Evolutionary conservation across 2,113 vertebrate species (phyloP).

Genomic region (Cranoglanis bouderius): DNA sequence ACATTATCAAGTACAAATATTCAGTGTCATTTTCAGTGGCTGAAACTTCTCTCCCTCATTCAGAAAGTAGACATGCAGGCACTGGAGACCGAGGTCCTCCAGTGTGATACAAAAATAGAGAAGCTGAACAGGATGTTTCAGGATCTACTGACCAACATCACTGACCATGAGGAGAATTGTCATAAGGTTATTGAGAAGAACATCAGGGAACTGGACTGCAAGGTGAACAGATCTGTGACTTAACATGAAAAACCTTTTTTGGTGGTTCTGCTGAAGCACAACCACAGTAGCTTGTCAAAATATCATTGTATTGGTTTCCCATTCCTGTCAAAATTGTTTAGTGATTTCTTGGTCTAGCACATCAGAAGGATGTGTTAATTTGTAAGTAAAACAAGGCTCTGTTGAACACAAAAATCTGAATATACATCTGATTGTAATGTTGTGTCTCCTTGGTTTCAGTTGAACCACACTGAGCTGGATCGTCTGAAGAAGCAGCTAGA

Average conservation of each 20-base stretch:
- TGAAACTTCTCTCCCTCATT: background rate
- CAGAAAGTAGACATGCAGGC: conserved; percentile 79
- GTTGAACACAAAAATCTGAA: background rate
- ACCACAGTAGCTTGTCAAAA: background rate
- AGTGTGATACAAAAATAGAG: conserved; percentile 77
- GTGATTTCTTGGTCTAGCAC: background rate
- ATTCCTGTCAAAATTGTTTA: background rate
- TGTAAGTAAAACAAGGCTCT: background rate
- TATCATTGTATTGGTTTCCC: background rate
- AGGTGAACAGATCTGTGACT: background rate
- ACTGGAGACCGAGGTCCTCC: conserved; percentile 74
- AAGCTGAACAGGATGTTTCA: conserved; percentile 74
- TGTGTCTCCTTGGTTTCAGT: conserved; percentile 60
- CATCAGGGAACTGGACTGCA: conserved; percentile 75
- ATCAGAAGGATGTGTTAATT: background rate
- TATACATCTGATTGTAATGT: background rate
- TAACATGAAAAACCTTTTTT: background rate
- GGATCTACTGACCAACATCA: conserved; percentile 76
- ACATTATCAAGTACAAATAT: background rate
- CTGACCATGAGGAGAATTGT: conserved; percentile 80
- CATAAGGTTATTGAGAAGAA: conserved; percentile 74
- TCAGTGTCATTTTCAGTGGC: background rate
- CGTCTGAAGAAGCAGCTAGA: conserved; percentile 80
- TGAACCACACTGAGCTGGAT: conserved; percentile 81
- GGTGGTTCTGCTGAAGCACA: background rate